These are phyloP conservation scores for Rhagonycha lutea DNA, from an alignment of 2,888 invertebrate species.

Conservation along the genomic window DNA sequence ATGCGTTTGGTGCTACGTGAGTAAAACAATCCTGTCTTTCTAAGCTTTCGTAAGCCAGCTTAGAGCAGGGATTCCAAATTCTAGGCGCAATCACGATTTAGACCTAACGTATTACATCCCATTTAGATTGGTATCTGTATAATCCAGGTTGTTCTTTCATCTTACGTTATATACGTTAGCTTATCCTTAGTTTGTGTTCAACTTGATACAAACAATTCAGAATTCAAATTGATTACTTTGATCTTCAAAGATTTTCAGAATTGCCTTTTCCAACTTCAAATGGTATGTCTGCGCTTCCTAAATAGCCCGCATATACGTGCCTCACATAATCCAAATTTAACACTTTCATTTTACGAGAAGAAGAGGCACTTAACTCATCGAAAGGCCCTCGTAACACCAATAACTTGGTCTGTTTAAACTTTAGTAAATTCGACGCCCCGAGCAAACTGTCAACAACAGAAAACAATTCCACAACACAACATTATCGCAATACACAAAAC, in stretches of 20 bases:
- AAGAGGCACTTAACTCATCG: not conserved
- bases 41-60: constrained; percentile 42
- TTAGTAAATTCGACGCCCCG: not conserved
- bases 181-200: constrained; percentile 9
- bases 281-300: not conserved
- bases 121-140: constrained; percentile 47
- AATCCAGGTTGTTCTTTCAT: constrained; percentile 38
- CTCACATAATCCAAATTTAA: not conserved
- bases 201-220: constrained; percentile 18
- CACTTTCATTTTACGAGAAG: not conserved
- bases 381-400: not conserved
- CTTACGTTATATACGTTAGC: constrained; percentile 22
- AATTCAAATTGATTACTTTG: constrained; percentile 17
- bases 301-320: not conserved
- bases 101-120: constrained; percentile 42
- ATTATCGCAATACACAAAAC: constrained; percentile 38
- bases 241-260: not conserved
- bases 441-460: constrained; percentile 16
- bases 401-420: not conserved
- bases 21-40: constrained; percentile 43
- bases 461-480: constrained; percentile 16
- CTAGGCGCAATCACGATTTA: constrained; percentile 47
- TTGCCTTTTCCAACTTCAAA: not conserved
- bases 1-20: constrained; percentile 40
- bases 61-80: constrained; percentile 47